These are phyloP conservation scores for Phrynosoma platyrhinos DNA, from an alignment of 2,113 vertebrate genomes.

Conservation along the genomic window DNA sequence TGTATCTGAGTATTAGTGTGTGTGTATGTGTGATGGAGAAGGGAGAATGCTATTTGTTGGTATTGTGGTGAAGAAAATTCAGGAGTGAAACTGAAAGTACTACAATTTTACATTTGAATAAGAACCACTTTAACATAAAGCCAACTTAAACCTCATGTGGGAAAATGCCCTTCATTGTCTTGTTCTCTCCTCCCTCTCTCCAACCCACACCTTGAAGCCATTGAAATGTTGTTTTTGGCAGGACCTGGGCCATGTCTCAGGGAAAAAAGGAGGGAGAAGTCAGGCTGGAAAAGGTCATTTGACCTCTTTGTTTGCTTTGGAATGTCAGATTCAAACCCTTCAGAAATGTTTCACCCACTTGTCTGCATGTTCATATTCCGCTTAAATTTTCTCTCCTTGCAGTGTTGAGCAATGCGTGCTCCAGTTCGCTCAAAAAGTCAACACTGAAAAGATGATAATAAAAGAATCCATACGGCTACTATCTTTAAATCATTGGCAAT, in stretches of 20 bases:
- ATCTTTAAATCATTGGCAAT: conserved; percentile 33
- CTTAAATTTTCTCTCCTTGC: conserved; percentile 68
- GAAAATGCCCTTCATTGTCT: conserved; percentile 35
- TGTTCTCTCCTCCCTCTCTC: conserved; percentile 47
- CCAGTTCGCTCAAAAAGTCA: conserved; percentile 49
- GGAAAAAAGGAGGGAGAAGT: conserved; percentile 49
- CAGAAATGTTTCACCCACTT: conserved; percentile 75
- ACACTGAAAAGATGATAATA: conserved; percentile 48
- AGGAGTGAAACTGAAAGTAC: conserved; percentile 12
- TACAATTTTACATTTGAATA: neutral
- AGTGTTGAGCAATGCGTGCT: conserved; percentile 56
- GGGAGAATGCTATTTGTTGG: neutral
- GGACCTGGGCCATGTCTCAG: conserved; percentile 68
- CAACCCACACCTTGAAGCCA: conserved; percentile 66
- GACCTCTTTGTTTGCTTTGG: conserved; percentile 77
- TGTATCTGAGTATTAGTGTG: neutral
- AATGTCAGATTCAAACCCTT: conserved; percentile 71
- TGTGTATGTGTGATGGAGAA: neutral
- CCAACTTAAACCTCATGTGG: neutral
- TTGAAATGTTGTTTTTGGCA: conserved; percentile 78
- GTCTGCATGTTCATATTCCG: conserved; percentile 68
- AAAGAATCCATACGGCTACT: neutral
- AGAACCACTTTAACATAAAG: neutral
- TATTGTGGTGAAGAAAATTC: neutral
- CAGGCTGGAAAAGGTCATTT: conserved; percentile 71